Conservation (phyloP, 2,797 vertebrate genomes). For the Xiphorhynchus erythropygius region DNA sequence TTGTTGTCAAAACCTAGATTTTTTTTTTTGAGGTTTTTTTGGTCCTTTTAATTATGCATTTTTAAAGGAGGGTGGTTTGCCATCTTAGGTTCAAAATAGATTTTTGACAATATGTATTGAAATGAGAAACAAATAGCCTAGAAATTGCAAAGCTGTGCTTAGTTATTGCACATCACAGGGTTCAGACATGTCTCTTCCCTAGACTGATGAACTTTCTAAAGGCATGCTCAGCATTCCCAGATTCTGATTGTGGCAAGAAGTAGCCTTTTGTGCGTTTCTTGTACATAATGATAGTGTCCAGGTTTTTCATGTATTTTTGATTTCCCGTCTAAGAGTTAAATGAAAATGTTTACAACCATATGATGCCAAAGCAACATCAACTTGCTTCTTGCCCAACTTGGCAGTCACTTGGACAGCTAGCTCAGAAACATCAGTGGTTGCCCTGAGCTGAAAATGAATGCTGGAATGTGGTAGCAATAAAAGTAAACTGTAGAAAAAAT, state of each 20-base stretch:
- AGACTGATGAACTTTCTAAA: background rate
- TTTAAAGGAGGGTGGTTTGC: background rate
- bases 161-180: background rate
- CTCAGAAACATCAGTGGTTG: slow-evolving; percentile 54
- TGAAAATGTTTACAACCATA: slow-evolving; percentile 31
- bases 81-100: background rate
- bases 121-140: background rate
- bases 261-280: background rate
- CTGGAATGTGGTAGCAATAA: slow-evolving; percentile 51
- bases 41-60: background rate
- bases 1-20: background rate
- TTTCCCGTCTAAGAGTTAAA: slow-evolving; percentile 36
- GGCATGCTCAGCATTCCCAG: background rate
- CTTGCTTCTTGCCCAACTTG: slow-evolving; percentile 56
- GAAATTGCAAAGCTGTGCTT: background rate
- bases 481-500: slow-evolving; percentile 62
- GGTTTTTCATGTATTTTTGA: background rate
- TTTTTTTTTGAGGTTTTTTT: background rate
- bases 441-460: slow-evolving; percentile 55
- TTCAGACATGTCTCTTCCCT: background rate
- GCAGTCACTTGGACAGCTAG: slow-evolving; percentile 35
- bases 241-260: background rate
- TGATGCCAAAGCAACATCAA: slow-evolving; percentile 44
- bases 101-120: background rate
- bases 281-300: background rate